Conservation (phyloP, 1,140 invertebrate species). For the Bombus ignitus region DNA sequence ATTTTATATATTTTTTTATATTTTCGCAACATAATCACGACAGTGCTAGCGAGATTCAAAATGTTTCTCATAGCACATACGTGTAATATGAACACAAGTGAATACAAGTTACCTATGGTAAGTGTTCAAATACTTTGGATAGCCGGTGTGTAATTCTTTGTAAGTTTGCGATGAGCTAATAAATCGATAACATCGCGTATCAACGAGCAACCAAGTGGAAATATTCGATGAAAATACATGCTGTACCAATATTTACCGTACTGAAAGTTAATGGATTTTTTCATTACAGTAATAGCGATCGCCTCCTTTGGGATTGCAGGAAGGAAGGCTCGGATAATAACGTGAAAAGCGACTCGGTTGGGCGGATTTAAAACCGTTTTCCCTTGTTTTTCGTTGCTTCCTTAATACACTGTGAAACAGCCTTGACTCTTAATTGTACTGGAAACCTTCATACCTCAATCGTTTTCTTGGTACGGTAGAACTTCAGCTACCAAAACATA, state of each 20-base stretch:
- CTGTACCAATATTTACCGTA: slow-evolving; percentile 55
- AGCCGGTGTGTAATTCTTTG: neutral
- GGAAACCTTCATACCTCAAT: neutral
- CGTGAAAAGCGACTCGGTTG: neutral
- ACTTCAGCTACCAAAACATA: neutral
- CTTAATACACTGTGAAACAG: neutral
- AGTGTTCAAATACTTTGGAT: neutral
- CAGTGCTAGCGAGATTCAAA: neutral
- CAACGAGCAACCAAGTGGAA: neutral
- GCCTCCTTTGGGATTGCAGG: slow-evolving; percentile 32
- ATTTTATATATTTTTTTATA: too few relatives aligned
- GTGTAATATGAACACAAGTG: neutral
- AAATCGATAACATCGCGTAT: slow-evolving; percentile 21
- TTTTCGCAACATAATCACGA: too few relatives aligned
- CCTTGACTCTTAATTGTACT: neutral
- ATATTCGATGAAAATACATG: slow-evolving; percentile 47
- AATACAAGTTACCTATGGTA: neutral
- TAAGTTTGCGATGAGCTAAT: neutral
- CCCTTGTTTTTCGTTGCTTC: slow-evolving; percentile 11
- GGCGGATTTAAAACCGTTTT: slow-evolving; percentile 34
- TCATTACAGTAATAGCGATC: slow-evolving; percentile 59
- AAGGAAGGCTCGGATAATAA: slow-evolving; percentile 40
- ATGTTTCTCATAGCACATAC: neutral
- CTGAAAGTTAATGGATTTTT: slow-evolving; percentile 60
- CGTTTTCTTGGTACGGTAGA: neutral